Evolutionary conservation across 2,888 invertebrate species (phyloP).

Genomic region (Nephrotoma guestfalica): DNA sequence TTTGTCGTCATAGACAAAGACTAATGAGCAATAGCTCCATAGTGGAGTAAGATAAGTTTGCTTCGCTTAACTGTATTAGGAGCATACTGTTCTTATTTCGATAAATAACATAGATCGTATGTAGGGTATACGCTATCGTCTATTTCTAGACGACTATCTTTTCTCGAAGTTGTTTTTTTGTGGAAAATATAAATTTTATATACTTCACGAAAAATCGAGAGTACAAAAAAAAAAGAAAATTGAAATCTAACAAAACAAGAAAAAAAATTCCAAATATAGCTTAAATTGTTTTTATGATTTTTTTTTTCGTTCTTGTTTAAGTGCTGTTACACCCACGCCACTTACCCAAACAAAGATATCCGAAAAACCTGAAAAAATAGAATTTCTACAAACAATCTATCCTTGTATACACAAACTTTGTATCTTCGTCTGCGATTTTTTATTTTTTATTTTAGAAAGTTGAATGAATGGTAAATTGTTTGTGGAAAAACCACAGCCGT

Average conservation of each 20-base stretch:
- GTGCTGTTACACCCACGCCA: background rate
- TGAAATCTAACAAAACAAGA: background rate
- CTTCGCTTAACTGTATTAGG: background rate
- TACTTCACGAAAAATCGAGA: background rate
- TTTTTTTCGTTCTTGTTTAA: background rate
- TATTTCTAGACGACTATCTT: background rate
- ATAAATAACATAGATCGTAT: background rate
- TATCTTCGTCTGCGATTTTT: background rate
- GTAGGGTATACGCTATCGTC: background rate
- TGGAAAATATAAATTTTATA: background rate
- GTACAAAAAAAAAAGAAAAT: background rate
- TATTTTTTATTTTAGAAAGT: background rate
- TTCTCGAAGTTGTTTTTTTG: background rate
- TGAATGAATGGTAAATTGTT: background rate
- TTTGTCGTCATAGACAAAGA: background rate
- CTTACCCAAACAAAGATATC: background rate
- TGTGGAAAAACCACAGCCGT: background rate
- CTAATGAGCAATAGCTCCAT: background rate
- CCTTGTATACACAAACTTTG: background rate
- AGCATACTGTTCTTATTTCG: background rate
- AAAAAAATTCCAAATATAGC: background rate
- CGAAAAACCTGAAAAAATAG: background rate
- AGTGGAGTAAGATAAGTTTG: background rate
- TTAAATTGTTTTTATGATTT: background rate
- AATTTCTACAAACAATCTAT: background rate